A percentile compares a stretch with the other conserved stretches of the same genome.
Conservation (phyloP, 2,797 vertebrate species). For the Pristis pectinata region DNA sequence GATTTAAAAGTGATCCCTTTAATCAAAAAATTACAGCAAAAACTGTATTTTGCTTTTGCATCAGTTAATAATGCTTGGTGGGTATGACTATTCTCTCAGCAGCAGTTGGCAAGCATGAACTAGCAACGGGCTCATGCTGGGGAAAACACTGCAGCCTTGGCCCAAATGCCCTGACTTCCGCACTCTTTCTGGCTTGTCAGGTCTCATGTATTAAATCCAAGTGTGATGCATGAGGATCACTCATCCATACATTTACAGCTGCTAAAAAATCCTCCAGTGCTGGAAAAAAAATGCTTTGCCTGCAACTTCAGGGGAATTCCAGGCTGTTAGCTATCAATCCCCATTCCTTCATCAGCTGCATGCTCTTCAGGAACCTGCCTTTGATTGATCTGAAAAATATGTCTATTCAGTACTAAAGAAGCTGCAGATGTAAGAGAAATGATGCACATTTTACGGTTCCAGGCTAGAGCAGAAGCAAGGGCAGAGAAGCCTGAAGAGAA, state of each 20-base stretch:
- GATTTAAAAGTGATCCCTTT: background rate
- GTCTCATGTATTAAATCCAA: background rate
- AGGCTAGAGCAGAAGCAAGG: too few species aligned
- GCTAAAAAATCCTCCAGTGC: background rate
- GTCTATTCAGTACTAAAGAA: background rate
- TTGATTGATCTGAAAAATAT: background rate
- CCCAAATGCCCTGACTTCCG: background rate
- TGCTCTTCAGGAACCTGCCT: background rate
- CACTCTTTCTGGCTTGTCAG: background rate
- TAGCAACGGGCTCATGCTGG: background rate
- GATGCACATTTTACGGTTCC: background rate
- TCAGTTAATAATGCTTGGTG: background rate
- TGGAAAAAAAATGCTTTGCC: background rate
- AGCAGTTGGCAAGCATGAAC: background rate
- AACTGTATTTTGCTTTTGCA: too few species aligned
- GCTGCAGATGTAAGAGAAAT: background rate
- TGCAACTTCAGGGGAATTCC: background rate
- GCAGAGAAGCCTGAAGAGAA: background rate
- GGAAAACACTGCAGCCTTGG: background rate
- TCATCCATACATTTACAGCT: background rate
- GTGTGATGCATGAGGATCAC: background rate
- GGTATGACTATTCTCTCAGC: background rate
- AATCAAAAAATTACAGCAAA: too few species aligned
- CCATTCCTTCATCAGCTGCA: background rate
- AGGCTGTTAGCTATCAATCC: background rate